phyloP scores from a whole-genome alignment of 2,888 invertebrate species.

The Oegoconia quadripuncta region DNA sequence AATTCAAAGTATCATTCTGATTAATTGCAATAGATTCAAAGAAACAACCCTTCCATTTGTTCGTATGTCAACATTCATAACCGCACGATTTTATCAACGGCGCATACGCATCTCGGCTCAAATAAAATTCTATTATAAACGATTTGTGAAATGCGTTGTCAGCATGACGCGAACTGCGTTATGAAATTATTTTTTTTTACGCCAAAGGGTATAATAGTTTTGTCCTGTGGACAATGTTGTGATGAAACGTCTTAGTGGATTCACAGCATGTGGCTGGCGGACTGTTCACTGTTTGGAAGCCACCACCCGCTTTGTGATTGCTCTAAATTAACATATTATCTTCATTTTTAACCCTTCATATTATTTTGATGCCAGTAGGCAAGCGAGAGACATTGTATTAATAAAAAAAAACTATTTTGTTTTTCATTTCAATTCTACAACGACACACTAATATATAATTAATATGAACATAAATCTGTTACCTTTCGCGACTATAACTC shows the following conservation, averaged over 20 bases:
- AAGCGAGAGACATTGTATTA: conserved; percentile 27
- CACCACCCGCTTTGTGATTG: conserved; percentile 50
- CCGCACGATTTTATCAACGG: conserved; percentile 56
- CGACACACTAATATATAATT: too few relatives aligned
- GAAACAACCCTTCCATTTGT: conserved; percentile 55
- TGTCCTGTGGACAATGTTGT: conserved; percentile 59
- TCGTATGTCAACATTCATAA: conserved; percentile 61
- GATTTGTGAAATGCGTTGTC: conserved; percentile 71
- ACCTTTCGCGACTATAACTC: too few relatives aligned
- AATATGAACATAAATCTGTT: too few relatives aligned
- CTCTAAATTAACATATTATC: conserved; percentile 58
- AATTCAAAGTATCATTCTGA: conserved; percentile 43
- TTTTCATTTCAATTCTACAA: too few relatives aligned
- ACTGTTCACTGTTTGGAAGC: conserved; percentile 65
- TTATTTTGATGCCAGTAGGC: conserved; percentile 36
- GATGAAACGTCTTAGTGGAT: conserved; percentile 62
- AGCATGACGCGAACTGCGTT: conserved; percentile 65
- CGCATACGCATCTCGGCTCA: conserved; percentile 45
- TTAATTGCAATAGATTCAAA: conserved; percentile 55
- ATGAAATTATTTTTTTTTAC: conserved; percentile 49
- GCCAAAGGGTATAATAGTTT: conserved; percentile 60
- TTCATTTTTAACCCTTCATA: conserved; percentile 60
- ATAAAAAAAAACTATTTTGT: too few relatives aligned
- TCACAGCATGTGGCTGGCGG: conserved; percentile 62
- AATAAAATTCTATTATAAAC: conserved; percentile 68